Conservation (phyloP, 2,888 invertebrate genomes). For the Crocallis elinguaria region DNA sequence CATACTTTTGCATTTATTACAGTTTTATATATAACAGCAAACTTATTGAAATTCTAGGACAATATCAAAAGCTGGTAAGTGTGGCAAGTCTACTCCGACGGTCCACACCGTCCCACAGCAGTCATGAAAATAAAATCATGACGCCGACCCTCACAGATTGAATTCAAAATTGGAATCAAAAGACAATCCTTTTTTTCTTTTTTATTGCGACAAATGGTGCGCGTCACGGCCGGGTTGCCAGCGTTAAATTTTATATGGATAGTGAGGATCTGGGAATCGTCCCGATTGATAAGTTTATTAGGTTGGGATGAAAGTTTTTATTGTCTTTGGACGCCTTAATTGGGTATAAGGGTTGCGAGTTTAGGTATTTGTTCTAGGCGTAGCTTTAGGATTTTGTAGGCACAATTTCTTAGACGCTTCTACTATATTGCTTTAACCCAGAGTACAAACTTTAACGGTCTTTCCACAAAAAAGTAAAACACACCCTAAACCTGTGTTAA, state of each 20-base stretch:
- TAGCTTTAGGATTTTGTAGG: neutral
- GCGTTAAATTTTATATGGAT: constrained; percentile 73
- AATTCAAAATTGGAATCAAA: constrained; percentile 82
- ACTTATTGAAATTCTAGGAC: neutral
- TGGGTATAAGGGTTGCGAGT: constrained; percentile 21
- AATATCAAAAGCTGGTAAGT: neutral
- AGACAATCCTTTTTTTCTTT: constrained; percentile 77
- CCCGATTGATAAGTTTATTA: constrained; percentile 16
- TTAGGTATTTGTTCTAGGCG: neutral
- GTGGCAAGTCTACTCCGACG: constrained; percentile 13
- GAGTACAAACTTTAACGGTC: too few relatives aligned
- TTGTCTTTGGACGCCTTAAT: constrained; percentile 19
- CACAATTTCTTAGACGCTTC: too few relatives aligned
- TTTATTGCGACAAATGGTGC: constrained; percentile 75
- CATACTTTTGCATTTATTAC: too few relatives aligned
- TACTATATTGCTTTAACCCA: too few relatives aligned
- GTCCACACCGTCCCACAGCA: constrained; percentile 62
- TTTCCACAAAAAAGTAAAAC: too few relatives aligned
- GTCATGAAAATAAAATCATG: constrained; percentile 85
- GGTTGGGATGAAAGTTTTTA: constrained; percentile 30
- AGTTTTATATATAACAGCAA: too few relatives aligned
- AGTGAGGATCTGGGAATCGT: constrained; percentile 35
- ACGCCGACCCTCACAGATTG: constrained; percentile 77
- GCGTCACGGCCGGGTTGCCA: constrained; percentile 52
- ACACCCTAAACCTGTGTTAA: too few relatives aligned